phyloP scores from a whole-genome alignment of 1,140 invertebrate genomes.

The Bilobella aurantiaca region DNA sequence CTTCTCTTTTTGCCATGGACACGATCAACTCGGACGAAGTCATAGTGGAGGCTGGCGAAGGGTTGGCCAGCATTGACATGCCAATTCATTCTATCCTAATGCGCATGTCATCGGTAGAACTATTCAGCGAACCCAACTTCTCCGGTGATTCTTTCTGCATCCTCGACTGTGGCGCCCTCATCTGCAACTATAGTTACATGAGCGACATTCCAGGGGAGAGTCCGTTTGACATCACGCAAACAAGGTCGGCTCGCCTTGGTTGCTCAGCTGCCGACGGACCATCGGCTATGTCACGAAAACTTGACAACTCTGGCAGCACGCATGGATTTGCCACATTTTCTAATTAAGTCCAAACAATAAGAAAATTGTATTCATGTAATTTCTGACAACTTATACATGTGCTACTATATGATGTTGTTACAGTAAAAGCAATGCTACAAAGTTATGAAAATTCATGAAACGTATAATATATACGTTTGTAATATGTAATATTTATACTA shows the following conservation, averaged over 20 bases:
- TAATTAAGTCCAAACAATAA: neutral
- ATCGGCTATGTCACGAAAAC: neutral
- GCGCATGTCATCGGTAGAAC: neutral
- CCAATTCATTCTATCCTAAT: neutral
- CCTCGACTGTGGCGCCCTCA: neutral
- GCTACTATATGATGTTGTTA: no score
- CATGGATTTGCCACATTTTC: neutral
- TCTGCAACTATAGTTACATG: neutral
- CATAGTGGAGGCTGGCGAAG: neutral
- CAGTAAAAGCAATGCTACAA: no score
- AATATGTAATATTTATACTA: no score
- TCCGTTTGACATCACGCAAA: neutral
- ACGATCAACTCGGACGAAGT: neutral
- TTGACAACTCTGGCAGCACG: neutral
- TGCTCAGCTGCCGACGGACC: neutral
- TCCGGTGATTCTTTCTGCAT: neutral
- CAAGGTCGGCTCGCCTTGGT: neutral
- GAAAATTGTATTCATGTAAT: no score
- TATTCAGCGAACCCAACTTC: neutral
- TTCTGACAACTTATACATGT: no score
- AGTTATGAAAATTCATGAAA: no score
- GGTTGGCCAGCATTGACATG: neutral
- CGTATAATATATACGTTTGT: no score
- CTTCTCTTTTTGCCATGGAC: neutral
- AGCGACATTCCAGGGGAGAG: neutral